Evolutionary conservation across 1,140 invertebrate species (phyloP), one percentile per base, ranked within the genome.

Genomic region (Coelopa frigida): DNA sequence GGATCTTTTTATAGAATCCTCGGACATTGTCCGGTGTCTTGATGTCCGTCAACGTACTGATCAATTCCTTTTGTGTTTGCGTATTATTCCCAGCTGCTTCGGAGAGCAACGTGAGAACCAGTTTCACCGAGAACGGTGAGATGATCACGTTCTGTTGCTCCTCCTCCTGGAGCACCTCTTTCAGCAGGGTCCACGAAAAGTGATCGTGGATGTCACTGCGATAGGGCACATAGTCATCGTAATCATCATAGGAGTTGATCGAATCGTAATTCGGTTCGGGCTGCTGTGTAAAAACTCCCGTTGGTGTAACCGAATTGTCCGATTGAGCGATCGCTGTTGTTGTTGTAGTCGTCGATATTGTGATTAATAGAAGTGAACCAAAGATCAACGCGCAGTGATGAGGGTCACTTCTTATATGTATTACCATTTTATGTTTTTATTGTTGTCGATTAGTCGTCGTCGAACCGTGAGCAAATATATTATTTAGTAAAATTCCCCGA

Each of bases 81-180:
- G 84, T 85, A 17, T 74, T 52, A 4, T 77, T 77, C 17, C 76
- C 75, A 0, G 84, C 77, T 1, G 82, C 85, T 68, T 87, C 82
- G 33, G 79, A 81, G 1, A 89, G 64, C 47, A 89, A 74, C 3
- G 81, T 78, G 36, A 90, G 54, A 0, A 85, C 77, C 48, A 87
- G 58, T 70, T 88, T 88, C 7, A 89, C 63, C 29, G 86, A 87
- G 50, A 89, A 71, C 0, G 88, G 87, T 0, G 87, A 90, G 22
- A 89, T 57, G 12, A 89, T 66, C 8, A 87, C 64, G 59, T 88
- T 88, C 1, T 71, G 73, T 4, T 61, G 43, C 3, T 42, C 40
- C 21, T 10, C 40, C 2, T 11, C 12, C 0, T 29, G 22, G 15
- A 26, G 51, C 40, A 58, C 54, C 6, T 78, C 75, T 56, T 74